Evolutionary conservation across 2,113 vertebrate genomes (phyloP), one percentile per base, ranked within the genome.

Genomic region (Menura novaehollandiae): DNA sequence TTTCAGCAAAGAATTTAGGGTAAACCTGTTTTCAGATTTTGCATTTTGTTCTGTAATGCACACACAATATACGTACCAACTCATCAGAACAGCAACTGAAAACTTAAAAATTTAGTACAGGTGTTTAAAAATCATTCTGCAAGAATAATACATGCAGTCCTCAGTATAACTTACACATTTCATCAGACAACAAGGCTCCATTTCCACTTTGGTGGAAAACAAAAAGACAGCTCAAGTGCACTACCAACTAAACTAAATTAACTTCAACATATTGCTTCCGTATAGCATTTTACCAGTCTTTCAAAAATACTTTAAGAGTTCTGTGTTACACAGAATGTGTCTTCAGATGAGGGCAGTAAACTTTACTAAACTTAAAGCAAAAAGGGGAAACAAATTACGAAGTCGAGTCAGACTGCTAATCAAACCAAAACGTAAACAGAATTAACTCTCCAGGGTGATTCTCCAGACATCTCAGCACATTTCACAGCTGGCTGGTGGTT

Each of bases 1-100:
- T 43, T 89, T 74, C 28, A 6, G 19, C 55, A 86, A 73, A 76
- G 3, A 64, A 53, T 51, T 84, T 12, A 37, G 33, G 13, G 21
- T 33, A 77, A 91, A 43, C 4, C 6, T 41, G 1, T 2, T 53
- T 56, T 28, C 39, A 37, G 59, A 37, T 41, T 32, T 44, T 44
- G 15, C 24, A 37, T 78, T 91, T 76, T 63, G 8, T 63, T 78
- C 56, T 78, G 33, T 10, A 84, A 43, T 6, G 10, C 33, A 71
- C 22, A 8, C 1, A 24, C 6, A 27, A 6, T 6, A 37, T 4
- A 43, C 5, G 6, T 1, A 5, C 27, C 28, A 86, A 51, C 30
- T 66, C 27, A 71, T 6, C 35, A 62, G 58, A 78, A 87, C 2
- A 81, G 39, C 66, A 56, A 74, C 12, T 32, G 32, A 73, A 80